Evolutionary conservation across 2,888 invertebrate genomes (phyloP).

Genomic region (Formica aserva): DNA sequence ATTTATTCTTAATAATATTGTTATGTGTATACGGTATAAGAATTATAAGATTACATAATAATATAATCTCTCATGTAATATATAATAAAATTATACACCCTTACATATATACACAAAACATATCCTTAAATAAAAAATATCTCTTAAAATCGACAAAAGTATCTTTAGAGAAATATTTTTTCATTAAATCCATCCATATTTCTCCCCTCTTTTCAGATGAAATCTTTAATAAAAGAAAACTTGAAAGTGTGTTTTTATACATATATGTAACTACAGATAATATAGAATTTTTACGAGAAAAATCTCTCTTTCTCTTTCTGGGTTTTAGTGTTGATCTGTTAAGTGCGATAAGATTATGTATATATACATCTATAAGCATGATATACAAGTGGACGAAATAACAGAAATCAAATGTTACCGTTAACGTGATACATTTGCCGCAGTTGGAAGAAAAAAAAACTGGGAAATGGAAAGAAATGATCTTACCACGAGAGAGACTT

Average conservation of each 20-base stretch:
- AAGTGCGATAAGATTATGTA: not conserved
- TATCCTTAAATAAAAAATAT: not conserved
- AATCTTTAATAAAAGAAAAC: conserved; percentile 1
- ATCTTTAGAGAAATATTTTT: not conserved
- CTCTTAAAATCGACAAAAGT: not conserved
- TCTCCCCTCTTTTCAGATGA: not conserved
- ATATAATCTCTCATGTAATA: conserved; percentile 3
- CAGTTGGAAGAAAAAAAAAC: conserved; percentile 9
- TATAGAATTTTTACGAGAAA: not conserved
- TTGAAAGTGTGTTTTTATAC: not conserved
- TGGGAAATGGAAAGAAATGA: conserved; percentile 49
- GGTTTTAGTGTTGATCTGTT: not conserved
- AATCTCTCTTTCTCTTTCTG: not conserved
- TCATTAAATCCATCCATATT: not conserved
- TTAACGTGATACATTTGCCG: conserved; percentile 22
- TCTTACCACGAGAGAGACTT: conserved; percentile 42
- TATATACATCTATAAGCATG: not conserved
- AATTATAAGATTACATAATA: conserved; percentile 5
- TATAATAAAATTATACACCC: not conserved
- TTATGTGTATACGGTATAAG: not conserved
- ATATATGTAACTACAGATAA: not conserved
- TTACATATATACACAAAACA: not conserved
- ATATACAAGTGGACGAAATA: not conserved
- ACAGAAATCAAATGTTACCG: not conserved
- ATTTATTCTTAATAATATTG: not conserved